Percentiles rank a stretch among this genome's conserved stretches.
Conservation (phyloP, 2,888 invertebrate genomes). For the Amphipoea oculea region DNA sequence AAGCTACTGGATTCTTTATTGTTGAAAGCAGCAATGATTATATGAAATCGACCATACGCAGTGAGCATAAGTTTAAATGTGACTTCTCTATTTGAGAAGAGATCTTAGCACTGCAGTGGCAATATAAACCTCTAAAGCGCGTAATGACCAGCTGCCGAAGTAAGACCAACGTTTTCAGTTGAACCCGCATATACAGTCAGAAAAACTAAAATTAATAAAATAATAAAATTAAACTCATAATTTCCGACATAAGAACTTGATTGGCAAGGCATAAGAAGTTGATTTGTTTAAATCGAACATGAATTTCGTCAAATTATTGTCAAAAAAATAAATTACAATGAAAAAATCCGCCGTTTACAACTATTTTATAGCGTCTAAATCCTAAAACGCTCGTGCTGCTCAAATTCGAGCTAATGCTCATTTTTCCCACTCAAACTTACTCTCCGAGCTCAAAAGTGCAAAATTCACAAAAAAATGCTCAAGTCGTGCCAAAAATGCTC, state of each 20-base stretch:
- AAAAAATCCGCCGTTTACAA: slow-evolving; percentile 60
- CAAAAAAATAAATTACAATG: slow-evolving; percentile 66
- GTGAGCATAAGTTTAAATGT: background rate
- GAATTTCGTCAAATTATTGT: slow-evolving; percentile 55
- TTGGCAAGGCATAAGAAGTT: slow-evolving; percentile 78
- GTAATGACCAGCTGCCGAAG: slow-evolving; percentile 59
- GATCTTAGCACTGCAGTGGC: background rate
- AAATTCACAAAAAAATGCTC: slow-evolving; percentile 60
- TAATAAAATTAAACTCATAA: slow-evolving; percentile 63
- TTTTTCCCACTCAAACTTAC: slow-evolving; percentile 22
- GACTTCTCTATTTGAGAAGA: background rate
- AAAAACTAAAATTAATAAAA: slow-evolving; percentile 69
- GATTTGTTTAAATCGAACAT: slow-evolving; percentile 40
- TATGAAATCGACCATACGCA: background rate
- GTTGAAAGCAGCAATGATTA: background rate
- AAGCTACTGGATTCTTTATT: background rate
- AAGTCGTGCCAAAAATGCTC: slow-evolving; percentile 56
- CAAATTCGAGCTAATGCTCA: slow-evolving; percentile 42
- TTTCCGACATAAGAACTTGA: slow-evolving; percentile 75
- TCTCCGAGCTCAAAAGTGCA: slow-evolving; percentile 57
- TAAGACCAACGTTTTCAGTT: slow-evolving; percentile 36
- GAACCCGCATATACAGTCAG: slow-evolving; percentile 63
- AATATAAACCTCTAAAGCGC: background rate
- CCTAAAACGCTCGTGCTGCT: slow-evolving; percentile 62
- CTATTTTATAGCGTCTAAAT: slow-evolving; percentile 69